Evolutionary conservation across 2,888 invertebrate species (phyloP).

Genomic region (Papilio gigon): DNA sequence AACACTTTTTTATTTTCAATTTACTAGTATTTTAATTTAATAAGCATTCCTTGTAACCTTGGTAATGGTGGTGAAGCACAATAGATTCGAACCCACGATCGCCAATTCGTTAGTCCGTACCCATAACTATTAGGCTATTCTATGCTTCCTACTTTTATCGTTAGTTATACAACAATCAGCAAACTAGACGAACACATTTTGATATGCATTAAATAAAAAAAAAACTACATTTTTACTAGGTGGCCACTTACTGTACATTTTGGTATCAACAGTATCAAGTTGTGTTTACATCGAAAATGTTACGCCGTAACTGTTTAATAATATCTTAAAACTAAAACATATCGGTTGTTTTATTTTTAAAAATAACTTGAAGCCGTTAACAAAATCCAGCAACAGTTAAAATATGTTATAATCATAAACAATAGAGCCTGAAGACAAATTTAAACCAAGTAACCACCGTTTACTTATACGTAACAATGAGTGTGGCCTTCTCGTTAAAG

Average conservation of each 20-base stretch:
- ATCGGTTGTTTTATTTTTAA: neutral
- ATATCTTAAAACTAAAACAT: neutral
- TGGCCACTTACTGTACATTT: neutral
- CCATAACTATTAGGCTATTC: too few relatives aligned
- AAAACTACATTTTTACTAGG: too few relatives aligned
- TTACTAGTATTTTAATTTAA: too few relatives aligned
- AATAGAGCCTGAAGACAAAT: slow-evolving; percentile 28
- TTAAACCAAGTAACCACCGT: slow-evolving; percentile 10
- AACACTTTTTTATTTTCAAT: too few relatives aligned
- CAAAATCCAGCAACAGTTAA: slow-evolving; percentile 17
- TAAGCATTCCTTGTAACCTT: too few relatives aligned
- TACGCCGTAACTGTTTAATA: neutral
- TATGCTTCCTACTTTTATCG: too few relatives aligned
- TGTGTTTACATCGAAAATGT: neutral
- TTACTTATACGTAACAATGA: slow-evolving; percentile 6
- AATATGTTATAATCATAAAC: slow-evolving; percentile 27
- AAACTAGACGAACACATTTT: neutral
- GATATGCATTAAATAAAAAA: too few relatives aligned
- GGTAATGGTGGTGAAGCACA: too few relatives aligned
- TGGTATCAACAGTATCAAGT: neutral
- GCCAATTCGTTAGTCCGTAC: too few relatives aligned
- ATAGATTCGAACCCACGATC: too few relatives aligned
- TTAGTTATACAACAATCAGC: neutral
- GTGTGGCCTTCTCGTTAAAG: neutral
- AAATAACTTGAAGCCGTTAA: neutral